Conservation (phyloP, 2,113 vertebrate genomes). For the Tetrax tetrax region DNA sequence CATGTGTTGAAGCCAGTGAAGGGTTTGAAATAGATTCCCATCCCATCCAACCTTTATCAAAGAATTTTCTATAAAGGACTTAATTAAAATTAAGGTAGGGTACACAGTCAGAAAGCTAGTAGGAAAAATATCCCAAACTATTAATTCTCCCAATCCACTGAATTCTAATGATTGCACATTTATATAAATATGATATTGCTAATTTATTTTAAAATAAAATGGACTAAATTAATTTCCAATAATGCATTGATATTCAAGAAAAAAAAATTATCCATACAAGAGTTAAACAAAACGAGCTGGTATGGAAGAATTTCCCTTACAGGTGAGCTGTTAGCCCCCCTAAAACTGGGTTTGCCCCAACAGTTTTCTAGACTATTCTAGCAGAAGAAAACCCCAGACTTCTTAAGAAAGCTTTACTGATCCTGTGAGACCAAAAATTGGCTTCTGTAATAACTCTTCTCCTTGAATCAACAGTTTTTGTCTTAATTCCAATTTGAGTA, state of each 20-base stretch:
- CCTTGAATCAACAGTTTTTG: not conserved
- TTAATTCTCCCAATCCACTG: not conserved
- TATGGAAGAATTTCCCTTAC: not conserved
- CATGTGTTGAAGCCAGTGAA: not conserved
- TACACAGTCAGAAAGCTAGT: not conserved
- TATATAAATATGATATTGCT: not conserved
- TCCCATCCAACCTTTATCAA: not conserved
- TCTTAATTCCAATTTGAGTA: not conserved
- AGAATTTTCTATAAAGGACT: not conserved
- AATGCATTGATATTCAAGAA: not conserved
- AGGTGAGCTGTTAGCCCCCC: not conserved
- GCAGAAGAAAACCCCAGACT: not conserved
- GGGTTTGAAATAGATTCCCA: not conserved
- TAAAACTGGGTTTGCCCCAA: not conserved
- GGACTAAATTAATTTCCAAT: not conserved
- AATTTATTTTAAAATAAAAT: not conserved
- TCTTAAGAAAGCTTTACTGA: not conserved
- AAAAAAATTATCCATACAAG: not conserved
- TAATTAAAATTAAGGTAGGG: not conserved
- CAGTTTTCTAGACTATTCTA: not conserved
- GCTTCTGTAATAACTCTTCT: not conserved
- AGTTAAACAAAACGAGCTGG: not conserved
- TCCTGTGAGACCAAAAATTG: not conserved
- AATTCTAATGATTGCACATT: not conserved
- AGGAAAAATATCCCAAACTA: not conserved